These are phyloP conservation scores for Muntiacus muntjak DNA, from an alignment of 2,113 vertebrate genomes.

Conservation along the genomic window DNA sequence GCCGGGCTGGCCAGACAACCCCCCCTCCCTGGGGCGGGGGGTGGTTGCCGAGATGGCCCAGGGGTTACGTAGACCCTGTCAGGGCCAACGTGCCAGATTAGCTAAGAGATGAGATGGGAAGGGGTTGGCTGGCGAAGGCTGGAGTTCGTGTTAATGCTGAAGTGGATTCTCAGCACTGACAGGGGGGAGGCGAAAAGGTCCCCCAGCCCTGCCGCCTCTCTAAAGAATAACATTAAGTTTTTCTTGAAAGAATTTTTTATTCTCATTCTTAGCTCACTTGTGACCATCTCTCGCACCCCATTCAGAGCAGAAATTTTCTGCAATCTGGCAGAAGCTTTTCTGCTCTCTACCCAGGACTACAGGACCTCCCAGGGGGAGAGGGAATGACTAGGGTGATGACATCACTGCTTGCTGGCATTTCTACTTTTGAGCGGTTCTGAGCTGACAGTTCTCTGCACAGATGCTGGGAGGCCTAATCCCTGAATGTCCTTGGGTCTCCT, in stretches of 20 bases:
- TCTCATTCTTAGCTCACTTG: neutral
- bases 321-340: neutral
- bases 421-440: slow-evolving; percentile 63
- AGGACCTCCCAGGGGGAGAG: neutral
- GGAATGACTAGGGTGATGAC: slow-evolving; percentile 35
- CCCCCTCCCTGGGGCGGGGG: neutral
- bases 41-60: neutral
- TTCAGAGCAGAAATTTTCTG: neutral
- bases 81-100: neutral
- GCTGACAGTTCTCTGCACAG: slow-evolving; percentile 62
- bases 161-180: neutral
- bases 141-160: neutral
- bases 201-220: neutral
- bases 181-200: neutral
- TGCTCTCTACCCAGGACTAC: neutral
- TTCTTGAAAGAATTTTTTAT: neutral
- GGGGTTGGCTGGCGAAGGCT: neutral
- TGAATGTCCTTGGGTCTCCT: slow-evolving; percentile 71
- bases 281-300: neutral
- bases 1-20: neutral
- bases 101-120: neutral
- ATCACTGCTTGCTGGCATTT: slow-evolving; percentile 57
- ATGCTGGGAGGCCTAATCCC: slow-evolving; percentile 65
- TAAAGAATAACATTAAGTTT: slow-evolving; percentile 22
- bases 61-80: neutral